Evolutionary conservation across 2,888 invertebrate species (phyloP).

Genomic region (Melanophora roralis): DNA sequence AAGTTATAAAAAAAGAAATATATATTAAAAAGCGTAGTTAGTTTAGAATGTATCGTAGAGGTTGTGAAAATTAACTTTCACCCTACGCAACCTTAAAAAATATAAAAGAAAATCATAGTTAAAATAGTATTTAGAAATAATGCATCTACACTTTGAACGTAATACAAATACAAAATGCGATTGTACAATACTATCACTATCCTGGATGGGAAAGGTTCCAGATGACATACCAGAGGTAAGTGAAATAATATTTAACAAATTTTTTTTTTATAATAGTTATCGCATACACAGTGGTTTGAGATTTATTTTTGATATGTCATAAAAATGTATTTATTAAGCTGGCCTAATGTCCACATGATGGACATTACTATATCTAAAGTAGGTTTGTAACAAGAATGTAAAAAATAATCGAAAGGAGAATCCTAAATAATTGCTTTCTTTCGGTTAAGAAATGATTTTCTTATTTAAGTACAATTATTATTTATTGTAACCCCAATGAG

Average conservation of each 20-base stretch:
- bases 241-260: constrained; percentile 28
- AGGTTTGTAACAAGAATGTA: too few relatives aligned
- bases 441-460: too few relatives aligned
- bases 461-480: too few relatives aligned
- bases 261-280: too few relatives aligned
- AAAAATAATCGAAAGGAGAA: too few relatives aligned
- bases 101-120: constrained; percentile 17
- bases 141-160: constrained; percentile 98
- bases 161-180: constrained; percentile 96
- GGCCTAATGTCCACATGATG: too few relatives aligned
- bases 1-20: neutral
- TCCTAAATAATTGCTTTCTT: too few relatives aligned
- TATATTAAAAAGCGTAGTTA: constrained; percentile 42
- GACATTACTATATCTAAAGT: too few relatives aligned
- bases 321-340: too few relatives aligned
- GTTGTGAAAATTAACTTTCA: constrained; percentile 2
- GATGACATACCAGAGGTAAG: constrained; percentile 94
- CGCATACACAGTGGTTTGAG: neutral
- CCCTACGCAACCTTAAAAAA: constrained; percentile 3
- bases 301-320: too few relatives aligned
- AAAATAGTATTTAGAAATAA: constrained; percentile 73
- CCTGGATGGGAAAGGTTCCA: constrained; percentile 99
- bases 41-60: constrained; percentile 36
- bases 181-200: constrained; percentile 94
- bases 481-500: too few relatives aligned